Evolutionary conservation across 2,888 invertebrate genomes (phyloP).

Genomic region (Microchrysa polita): DNA sequence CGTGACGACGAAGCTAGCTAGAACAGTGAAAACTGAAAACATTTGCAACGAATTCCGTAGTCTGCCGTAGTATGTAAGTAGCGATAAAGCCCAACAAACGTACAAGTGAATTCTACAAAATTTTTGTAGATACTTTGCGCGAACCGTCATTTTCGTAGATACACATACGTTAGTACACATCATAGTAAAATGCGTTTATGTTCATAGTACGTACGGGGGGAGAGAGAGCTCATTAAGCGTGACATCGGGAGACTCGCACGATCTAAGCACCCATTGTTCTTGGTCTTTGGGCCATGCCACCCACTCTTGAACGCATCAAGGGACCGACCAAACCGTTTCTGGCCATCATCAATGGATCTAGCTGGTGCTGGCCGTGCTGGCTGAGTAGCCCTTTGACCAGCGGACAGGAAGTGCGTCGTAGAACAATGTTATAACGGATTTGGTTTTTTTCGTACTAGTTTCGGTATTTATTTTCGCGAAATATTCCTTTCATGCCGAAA

Average conservation of each 20-base stretch:
- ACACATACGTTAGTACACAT: constrained; percentile 3
- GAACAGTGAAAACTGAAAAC: not conserved
- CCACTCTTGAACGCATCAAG: constrained; percentile 13
- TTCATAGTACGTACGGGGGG: constrained; percentile 34
- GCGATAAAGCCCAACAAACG: constrained; percentile 28
- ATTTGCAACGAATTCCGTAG: constrained; percentile 24
- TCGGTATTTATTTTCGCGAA: not conserved
- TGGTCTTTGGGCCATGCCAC: constrained; percentile 37
- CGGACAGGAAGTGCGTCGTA: constrained; percentile 31
- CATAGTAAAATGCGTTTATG: too few relatives aligned
- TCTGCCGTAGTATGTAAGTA: constrained; percentile 27
- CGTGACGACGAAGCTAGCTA: not conserved
- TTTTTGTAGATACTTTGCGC: constrained; percentile 17
- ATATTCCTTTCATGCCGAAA: not conserved
- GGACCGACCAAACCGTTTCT: not conserved
- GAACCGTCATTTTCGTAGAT: not conserved
- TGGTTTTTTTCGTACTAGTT: not conserved
- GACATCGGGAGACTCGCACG: constrained; percentile 23
- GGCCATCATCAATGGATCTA: not conserved
- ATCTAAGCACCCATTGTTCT: constrained; percentile 41
- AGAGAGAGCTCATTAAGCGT: constrained; percentile 41
- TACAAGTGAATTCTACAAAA: constrained; percentile 35
- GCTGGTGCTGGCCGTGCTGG: not conserved
- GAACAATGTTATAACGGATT: constrained; percentile 2
- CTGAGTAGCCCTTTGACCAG: not conserved